Evolutionary conservation across 92 coral and sea anemone genomes (phyloP).

Genomic region (Phenganax stokvisi): DNA sequence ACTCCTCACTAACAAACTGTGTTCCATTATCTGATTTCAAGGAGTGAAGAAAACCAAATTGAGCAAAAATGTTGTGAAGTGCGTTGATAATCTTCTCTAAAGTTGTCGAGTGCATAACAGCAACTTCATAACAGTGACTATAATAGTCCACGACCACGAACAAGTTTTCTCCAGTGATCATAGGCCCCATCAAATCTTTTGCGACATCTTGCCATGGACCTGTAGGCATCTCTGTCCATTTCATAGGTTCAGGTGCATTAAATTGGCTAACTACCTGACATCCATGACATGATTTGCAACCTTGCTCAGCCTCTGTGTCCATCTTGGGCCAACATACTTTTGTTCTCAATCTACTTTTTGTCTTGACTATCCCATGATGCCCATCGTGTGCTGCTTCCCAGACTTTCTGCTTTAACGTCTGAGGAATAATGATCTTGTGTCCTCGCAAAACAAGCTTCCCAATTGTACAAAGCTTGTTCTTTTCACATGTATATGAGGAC

Average conservation of each 20-base stretch:
- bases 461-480: slow-evolving; percentile 26
- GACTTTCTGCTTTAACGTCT: background rate
- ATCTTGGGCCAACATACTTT: slow-evolving; percentile 66
- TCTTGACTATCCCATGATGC: slow-evolving; percentile 51
- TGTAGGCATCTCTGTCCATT: slow-evolving; percentile 36
- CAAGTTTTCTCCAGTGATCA: slow-evolving; percentile 47
- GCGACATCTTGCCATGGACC: slow-evolving; percentile 51
- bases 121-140: slow-evolving; percentile 45
- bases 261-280: slow-evolving; percentile 50
- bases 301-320: slow-evolving; percentile 46
- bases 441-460: slow-evolving; percentile 31
- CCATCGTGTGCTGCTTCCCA: slow-evolving; percentile 29
- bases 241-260: slow-evolving; percentile 49
- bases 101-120: slow-evolving; percentile 46
- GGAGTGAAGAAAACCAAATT: slow-evolving; percentile 37
- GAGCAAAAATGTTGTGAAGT: slow-evolving; percentile 38
- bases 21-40: slow-evolving; percentile 44
- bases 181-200: slow-evolving; percentile 43
- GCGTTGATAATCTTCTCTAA: slow-evolving; percentile 35
- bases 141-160: slow-evolving; percentile 41
- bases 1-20: slow-evolving; percentile 35
- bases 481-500: slow-evolving; percentile 19
- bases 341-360: slow-evolving; percentile 41
- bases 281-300: slow-evolving; percentile 52
- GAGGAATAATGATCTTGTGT: slow-evolving; percentile 30